Conservation (phyloP, 2,888 invertebrate genomes). For the Cosmia pyralina region DNA sequence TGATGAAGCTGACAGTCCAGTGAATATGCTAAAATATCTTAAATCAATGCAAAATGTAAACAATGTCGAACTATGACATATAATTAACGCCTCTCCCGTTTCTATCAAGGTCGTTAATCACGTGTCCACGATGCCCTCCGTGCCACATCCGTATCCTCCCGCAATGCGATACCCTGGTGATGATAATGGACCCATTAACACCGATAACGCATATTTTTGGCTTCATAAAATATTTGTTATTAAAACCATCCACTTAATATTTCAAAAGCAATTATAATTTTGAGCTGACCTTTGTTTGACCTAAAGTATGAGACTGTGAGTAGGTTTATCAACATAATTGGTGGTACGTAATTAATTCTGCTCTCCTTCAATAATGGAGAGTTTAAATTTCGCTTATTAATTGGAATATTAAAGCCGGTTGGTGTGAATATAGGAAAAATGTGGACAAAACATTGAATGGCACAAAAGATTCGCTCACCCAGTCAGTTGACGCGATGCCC, state of each 20-base stretch:
- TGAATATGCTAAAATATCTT: background rate
- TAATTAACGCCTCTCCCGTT: constrained; percentile 12
- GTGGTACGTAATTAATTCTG: constrained; percentile 31
- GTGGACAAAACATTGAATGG: constrained; percentile 45
- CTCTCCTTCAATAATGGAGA: constrained; percentile 3
- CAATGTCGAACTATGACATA: constrained; percentile 22
- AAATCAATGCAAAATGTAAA: constrained; percentile 7
- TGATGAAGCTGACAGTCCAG: background rate
- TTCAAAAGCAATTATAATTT: constrained; percentile 39
- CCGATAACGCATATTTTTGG: constrained; percentile 18
- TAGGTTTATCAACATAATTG: constrained; percentile 16
- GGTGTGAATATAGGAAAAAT: constrained; percentile 39
- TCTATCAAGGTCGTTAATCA: constrained; percentile 53
- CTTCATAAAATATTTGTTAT: constrained; percentile 3
- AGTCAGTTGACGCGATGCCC: constrained; percentile 35
- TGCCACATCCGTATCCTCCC: constrained; percentile 31
- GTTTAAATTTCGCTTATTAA: constrained; percentile 39
- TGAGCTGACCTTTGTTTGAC: constrained; percentile 28
- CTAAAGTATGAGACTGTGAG: background rate
- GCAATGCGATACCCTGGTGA: constrained; percentile 24
- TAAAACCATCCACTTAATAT: background rate
- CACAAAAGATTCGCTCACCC: constrained; percentile 46
- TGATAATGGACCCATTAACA: constrained; percentile 29
- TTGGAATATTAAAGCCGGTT: constrained; percentile 40
- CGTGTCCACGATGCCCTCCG: constrained; percentile 13